Conservation (phyloP, 2,888 invertebrate genomes). For the Tachina grossa region DNA sequence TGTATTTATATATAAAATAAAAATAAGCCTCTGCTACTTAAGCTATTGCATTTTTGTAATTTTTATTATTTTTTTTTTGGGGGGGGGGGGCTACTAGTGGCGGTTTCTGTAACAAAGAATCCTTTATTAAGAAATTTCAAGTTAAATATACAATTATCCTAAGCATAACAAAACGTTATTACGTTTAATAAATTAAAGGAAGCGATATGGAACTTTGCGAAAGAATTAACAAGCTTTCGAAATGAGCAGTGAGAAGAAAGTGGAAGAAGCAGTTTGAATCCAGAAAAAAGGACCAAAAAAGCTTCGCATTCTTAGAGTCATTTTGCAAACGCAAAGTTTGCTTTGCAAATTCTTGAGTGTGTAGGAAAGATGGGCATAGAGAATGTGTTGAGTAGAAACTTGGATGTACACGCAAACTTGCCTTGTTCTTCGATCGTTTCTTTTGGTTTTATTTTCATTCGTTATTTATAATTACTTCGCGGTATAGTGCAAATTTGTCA, state of each 20-base stretch:
- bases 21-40: constrained; percentile 70
- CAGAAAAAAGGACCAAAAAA: too few species aligned
- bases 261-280: background rate
- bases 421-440: too few species aligned
- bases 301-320: background rate
- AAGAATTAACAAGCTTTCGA: background rate
- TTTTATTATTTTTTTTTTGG: background rate
- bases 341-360: too few species aligned
- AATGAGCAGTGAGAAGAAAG: background rate
- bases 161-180: background rate
- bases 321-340: background rate
- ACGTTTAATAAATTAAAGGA: constrained; percentile 43
- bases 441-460: too few species aligned
- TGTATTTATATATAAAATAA: constrained; percentile 17
- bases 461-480: too few species aligned
- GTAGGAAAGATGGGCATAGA: too few species aligned
- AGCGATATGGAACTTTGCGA: constrained; percentile 36
- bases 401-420: too few species aligned
- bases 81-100: background rate
- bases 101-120: constrained; percentile 18
- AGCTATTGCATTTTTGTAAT: constrained; percentile 64
- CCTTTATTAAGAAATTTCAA: background rate
- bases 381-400: too few species aligned
- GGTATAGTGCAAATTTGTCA: too few species aligned
- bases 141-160: constrained; percentile 16